Evolutionary conservation across 2,888 invertebrate species (phyloP), one percentile per base, ranked within the genome.

Genomic region (Smittia sp.): DNA sequence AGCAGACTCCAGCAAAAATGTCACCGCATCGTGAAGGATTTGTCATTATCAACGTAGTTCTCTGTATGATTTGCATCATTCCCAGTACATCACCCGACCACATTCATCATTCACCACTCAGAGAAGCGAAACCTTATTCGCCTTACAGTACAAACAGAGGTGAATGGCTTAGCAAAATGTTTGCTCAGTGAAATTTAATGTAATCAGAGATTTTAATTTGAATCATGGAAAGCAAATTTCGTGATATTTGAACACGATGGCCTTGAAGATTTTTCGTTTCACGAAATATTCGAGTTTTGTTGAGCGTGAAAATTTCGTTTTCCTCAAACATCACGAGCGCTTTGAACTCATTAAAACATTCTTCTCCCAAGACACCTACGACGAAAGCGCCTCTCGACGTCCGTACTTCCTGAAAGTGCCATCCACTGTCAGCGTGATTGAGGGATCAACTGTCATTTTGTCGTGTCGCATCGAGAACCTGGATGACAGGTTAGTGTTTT

Each of bases 331-430:
- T n/a, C n/a, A n/a, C 32, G 32, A 32, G 32, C 32, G 32, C 3
- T 32, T 32, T 32, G 32, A 32, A 32, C 32, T 32, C 32, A 32
- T 32, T 32, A 32, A 32, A 32, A 32, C 9, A 32, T 46, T 7
- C n/a, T 46, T 46, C 6, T 11, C n/a, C n/a, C 15, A 46, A 46
- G 46, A 46, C 11, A 46, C 3, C 46, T n/a, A 9, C n/a, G 38
- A 20, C 22, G 58, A 58, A 20, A 22, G 22, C 22, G 18, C 11
- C n/a, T 1, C 25, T 27, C 46, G 54, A 11, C 22, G 18, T 11
- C 69, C 69, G 9, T 54, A 32, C 54, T 69, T 41, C 27, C 54
- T 69, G 1, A 69, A 69, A 69, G 54, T 69, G 15, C 69, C 69
- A 11, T 27, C 52, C 9, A 25, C 9, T n/a, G 69, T 69, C 1